These are phyloP conservation scores for Zophobas morio DNA, from an alignment of 1,140 invertebrate species.

Conservation along the genomic window DNA sequence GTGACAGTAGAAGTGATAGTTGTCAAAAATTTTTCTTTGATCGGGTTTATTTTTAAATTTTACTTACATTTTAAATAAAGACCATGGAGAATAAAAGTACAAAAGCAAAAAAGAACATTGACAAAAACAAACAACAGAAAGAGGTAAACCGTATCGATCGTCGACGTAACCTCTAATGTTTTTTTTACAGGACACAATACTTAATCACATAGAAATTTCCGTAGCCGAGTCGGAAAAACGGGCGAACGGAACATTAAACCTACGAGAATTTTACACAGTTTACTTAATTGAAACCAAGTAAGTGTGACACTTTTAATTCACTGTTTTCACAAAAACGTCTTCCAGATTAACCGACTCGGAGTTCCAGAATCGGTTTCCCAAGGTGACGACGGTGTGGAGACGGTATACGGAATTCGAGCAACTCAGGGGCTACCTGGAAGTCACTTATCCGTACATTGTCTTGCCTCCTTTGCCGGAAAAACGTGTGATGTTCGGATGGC, in stretches of 20 bases:
- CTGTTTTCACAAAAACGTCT: conserved; percentile 8
- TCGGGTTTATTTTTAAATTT: conserved; percentile 20
- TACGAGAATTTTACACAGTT: conserved; percentile 87
- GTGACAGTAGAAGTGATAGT: background rate
- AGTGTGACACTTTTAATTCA: conserved; percentile 57
- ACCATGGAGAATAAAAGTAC: conserved; percentile 16
- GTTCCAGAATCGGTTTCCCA: conserved; percentile 75
- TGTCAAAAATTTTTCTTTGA: conserved; percentile 10
- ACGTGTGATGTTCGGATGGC: conserved; percentile 85
- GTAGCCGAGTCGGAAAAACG: conserved; percentile 89
- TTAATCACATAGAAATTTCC: conserved; percentile 86
- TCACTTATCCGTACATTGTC: conserved; percentile 84
- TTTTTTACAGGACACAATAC: conserved; percentile 76
- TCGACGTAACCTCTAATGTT: conserved; percentile 29
- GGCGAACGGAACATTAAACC: conserved; percentile 82
- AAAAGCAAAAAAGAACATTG: conserved; percentile 3
- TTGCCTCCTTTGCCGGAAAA: conserved; percentile 88
- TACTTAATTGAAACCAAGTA: conserved; percentile 89
- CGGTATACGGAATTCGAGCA: conserved; percentile 90
- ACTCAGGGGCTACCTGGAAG: conserved; percentile 81
- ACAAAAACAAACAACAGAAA: conserved; percentile 27
- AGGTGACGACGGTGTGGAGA: conserved; percentile 82
- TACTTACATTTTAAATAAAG: background rate
- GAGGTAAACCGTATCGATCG: background rate
- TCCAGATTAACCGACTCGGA: conserved; percentile 76